phyloP scores from a whole-genome alignment of 2,797 vertebrate genomes.

The Myripristis jacobus region DNA sequence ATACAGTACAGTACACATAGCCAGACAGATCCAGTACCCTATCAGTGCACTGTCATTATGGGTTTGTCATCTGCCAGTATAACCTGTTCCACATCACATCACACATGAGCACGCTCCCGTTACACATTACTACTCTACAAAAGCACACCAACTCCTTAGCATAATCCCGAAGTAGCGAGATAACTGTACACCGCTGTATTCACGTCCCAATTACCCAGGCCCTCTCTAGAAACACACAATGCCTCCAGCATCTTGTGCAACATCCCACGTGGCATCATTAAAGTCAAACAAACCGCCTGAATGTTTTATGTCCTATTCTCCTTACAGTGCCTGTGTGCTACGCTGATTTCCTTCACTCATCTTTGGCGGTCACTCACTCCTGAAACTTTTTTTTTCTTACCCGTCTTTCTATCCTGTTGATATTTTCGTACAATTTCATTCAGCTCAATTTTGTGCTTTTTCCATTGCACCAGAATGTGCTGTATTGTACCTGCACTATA shows the following conservation, averaged over 20 bases:
- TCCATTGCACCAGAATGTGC: not conserved
- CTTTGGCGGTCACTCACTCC: constrained; percentile 7
- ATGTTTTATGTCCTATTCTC: constrained; percentile 69
- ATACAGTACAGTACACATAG: not conserved
- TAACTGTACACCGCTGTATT: constrained; percentile 68
- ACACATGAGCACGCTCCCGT: constrained; percentile 36
- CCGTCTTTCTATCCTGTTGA: constrained; percentile 37
- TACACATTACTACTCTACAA: constrained; percentile 30
- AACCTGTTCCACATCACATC: constrained; percentile 50
- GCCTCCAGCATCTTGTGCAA: constrained; percentile 68
- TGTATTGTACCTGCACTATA: constrained; percentile 44
- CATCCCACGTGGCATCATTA: constrained; percentile 82
- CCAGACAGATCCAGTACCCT: constrained; percentile 28
- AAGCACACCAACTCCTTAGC: constrained; percentile 50
- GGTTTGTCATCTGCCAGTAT: constrained; percentile 51
- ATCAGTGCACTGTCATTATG: not conserved
- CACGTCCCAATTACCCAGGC: constrained; percentile 73
- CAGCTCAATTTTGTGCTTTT: constrained; percentile 46
- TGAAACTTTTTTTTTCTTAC: constrained; percentile 37
- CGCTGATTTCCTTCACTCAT: constrained; percentile 43
- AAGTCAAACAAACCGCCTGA: constrained; percentile 79
- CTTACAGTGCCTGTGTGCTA: constrained; percentile 48
- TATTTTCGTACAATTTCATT: constrained; percentile 34
- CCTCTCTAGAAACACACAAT: constrained; percentile 68
- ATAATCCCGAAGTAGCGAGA: constrained; percentile 66